Base-by-base conservation (phyloP, 2,888 invertebrate genomes). In the Meta bourneti region DNA sequence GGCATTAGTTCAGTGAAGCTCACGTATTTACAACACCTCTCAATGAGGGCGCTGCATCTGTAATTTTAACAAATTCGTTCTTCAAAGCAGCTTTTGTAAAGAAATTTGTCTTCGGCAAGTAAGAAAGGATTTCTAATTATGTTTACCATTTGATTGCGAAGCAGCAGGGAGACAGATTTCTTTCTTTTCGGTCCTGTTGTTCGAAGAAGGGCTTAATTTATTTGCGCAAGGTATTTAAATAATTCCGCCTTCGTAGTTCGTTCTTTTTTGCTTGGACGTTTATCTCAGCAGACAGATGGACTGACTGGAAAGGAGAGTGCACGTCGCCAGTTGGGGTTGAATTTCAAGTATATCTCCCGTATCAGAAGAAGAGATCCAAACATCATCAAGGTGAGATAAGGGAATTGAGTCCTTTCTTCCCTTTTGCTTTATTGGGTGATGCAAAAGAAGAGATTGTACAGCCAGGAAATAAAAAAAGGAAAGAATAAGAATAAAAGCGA, bases 61-160 rank as follows among this genome's bases (percentile, higher is more conserved):
- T 51, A 79, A 87, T 80, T 87, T 89, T 82, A 83, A 89, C 82
- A 51, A 83, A 70, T 82, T 71, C 78, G 54, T 77, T 78, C 82
- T 71, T 83, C 52, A 78, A 83, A 89, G 54, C 7, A 16, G 49
- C 78, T 69, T 78, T 83, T 48, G 70, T 20, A 78, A 82, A 77
- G 70, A 89, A 89, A 83, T 83, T 77, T 71, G 52, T 89, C 70
- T 78, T 49, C 7, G 48, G 70, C 82, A 89, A 83, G 70, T 54
- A 89, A 77, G 82, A 86, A 89, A 48, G 77, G 75, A 83, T 89
- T 89, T 83, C 83, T 89, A 80, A 88, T 88, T 80, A 80, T 88
- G 80, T 88, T 88, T 88, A 88, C 74, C 88, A 48, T 88, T 80
- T 52, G 77, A 85, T 70, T 61, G n/a, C 71, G 54, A 19, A 34